These are phyloP conservation scores for Drosophila kanapiae DNA, from an alignment of 1,140 invertebrate species.

Conservation along the genomic window DNA sequence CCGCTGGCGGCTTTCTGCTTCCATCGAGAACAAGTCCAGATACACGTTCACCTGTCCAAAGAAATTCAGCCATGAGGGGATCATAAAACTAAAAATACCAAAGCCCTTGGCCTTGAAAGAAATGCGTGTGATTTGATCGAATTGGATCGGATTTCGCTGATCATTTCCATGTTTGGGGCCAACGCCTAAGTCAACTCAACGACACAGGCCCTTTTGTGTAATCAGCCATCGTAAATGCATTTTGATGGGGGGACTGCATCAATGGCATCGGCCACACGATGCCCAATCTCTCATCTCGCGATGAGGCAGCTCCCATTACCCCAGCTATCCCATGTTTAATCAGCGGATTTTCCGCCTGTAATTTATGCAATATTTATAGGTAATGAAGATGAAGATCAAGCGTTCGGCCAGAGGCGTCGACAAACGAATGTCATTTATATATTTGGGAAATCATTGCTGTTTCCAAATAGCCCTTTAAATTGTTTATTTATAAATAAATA, in stretches of 20 bases:
- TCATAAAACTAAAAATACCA: constrained; percentile 35
- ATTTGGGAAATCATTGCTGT: constrained; percentile 1
- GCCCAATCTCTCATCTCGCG: constrained; percentile 41
- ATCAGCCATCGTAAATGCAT: constrained; percentile 46
- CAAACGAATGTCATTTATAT: no score
- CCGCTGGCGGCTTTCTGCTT: constrained; percentile 58
- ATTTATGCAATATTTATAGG: constrained; percentile 59
- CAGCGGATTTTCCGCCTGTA: constrained; percentile 54
- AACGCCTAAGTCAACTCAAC: constrained; percentile 31
- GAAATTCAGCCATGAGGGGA: constrained; percentile 26
- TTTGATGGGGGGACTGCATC: constrained; percentile 54
- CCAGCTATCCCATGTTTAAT: constrained; percentile 44
- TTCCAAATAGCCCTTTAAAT: constrained; percentile 1
- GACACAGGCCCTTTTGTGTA: constrained; percentile 47
- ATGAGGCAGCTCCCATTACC: constrained; percentile 31
- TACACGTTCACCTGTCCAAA: constrained; percentile 72
- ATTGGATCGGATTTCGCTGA: constrained; percentile 41
- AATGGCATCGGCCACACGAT: constrained; percentile 48
- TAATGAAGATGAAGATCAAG: constrained; percentile 39
- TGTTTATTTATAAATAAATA: not conserved
- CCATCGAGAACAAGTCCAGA: constrained; percentile 68
- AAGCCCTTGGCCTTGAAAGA: constrained; percentile 63
- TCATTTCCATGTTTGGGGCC: constrained; percentile 27
- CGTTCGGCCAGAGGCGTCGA: constrained; percentile 21
- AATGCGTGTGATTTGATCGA: constrained; percentile 52